Evolutionary conservation across 1,140 invertebrate species (phyloP), one percentile per base, ranked within the genome.

Genomic region (Paralvinella palmiformis): DNA sequence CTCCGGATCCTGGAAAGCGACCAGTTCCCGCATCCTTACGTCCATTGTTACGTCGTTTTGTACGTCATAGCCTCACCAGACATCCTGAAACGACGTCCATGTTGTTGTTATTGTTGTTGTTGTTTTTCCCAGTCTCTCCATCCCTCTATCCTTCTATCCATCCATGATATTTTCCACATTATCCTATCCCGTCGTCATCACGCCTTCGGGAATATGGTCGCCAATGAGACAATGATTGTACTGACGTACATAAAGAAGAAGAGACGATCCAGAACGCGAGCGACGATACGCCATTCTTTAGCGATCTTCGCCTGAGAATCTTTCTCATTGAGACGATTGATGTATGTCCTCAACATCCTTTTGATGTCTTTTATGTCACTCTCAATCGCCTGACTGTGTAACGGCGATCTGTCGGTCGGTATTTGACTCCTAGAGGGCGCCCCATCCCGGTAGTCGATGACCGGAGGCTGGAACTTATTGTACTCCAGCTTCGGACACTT

Each of bases 191-290:
- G n/a, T n/a, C n/a, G n/a, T n/a, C n/a, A n/a, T n/a, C n/a, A n/a
- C n/a, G n/a, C n/a, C n/a, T 69, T 68, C 0, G 76, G 69, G 65
- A 79, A 79, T 59, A 81, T 72, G 17, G 77, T 73, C 35, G 71
- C 69, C 59, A 80, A 63, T 6, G 79, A 80, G n/a, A 78, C 73
- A 24, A 77, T 70, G 29, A 80, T 79, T 10, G 73, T 71, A 7
- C 35, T 50, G 24, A 69, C 61, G 67, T 81, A 81, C 0, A 74
- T 29, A 61, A 76, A 74, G 71, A 80, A 80, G 55, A 80, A 79
- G 7, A 79, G 62, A 55, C 79, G 66, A 63, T 80, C 79, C 15
- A 80, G 67, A 20, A 80, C 76, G 1, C 79, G 64, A 10, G 78
- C 78, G 7, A 79, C 73, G 10, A 73, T 64, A 60, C 75, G 70